These are phyloP conservation scores for Drosophila melanica DNA, from an alignment of 1,140 invertebrate species.

Conservation along the genomic window DNA sequence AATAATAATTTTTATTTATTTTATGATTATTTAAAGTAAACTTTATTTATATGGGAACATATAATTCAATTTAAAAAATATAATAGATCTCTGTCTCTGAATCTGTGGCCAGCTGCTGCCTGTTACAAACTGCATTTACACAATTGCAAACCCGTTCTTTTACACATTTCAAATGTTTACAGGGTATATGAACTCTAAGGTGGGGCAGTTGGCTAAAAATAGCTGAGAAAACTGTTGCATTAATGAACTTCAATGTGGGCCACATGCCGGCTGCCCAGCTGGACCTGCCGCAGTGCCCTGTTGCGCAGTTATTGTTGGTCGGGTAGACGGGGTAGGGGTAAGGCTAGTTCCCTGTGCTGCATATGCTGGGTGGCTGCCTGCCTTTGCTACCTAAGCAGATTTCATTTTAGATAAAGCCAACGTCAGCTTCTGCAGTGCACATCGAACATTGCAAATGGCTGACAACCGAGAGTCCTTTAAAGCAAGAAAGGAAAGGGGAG, in stretches of 20 bases:
- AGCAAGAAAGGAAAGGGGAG: neutral
- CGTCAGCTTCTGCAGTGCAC: conserved; percentile 61
- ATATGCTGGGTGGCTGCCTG: conserved; percentile 1
- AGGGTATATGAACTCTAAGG: neutral
- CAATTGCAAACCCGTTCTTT: neutral
- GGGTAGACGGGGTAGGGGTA: neutral
- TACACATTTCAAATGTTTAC: neutral
- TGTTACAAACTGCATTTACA: too few species aligned
- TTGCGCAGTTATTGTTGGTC: neutral
- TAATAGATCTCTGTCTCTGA: too few species aligned
- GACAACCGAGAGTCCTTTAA: conserved; percentile 40
- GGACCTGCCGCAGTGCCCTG: conserved; percentile 20
- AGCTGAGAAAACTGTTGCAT: conserved; percentile 58
- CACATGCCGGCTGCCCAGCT: conserved; percentile 43
- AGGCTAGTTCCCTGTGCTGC: neutral
- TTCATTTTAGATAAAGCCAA: conserved; percentile 76
- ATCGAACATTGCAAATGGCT: conserved; percentile 56
- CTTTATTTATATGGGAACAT: too few species aligned
- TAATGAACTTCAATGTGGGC: conserved; percentile 68
- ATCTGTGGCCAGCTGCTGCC: too few species aligned
- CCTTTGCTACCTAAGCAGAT: conserved; percentile 69
- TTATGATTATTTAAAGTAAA: too few species aligned
- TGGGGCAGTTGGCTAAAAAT: conserved; percentile 35
- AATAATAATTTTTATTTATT: too few species aligned
- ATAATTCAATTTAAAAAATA: too few species aligned